Base-by-base conservation (phyloP, 2,888 invertebrate genomes). In the Blastobasis lacticolella region DNA sequence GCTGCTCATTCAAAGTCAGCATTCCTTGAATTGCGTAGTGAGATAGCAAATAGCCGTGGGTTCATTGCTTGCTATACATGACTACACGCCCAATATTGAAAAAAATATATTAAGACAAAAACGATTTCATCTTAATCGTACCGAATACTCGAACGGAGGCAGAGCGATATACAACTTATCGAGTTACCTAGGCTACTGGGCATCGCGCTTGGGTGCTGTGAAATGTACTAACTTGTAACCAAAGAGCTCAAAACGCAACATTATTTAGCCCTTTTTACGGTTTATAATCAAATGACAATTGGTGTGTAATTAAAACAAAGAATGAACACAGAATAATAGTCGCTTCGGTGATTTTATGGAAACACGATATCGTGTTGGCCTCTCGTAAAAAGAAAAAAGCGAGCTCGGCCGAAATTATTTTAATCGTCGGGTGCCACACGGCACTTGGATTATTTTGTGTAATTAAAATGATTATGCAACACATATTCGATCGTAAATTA, bases 131-230 rank as follows among this genome's bases (percentile, higher is more conserved):
- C 80, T 86, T 86, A 82, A 87, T 86, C 81, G 77, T 77, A 78
- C 78, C 78, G 81, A 87, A 86, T 85, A 86, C 81, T 84, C 67
- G 76, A 77, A 75, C 78, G 77, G 74, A 78, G 79, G 84, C 79
- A 81, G 78, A 83, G 75, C 75, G 81, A 84, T 86, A 84, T 83
- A 80, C 86, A 86, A 74, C 75, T 81, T 85, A 79, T 88, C 84
- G 71, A 75, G 80, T 88, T 88, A 88, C 88, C 87, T 87, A 88
- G 87, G 88, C 88, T 87, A 87, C 88, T 86, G 88, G 86, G 80
- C 82, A 84, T 81, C 76, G 66, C 62, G 55, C 52, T 53, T 52
- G 52, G 49, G 57, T 50, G 49, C 46, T 42, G 45, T 53, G 53
- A 68, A 80, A 73, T 51, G 71, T 49, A 61, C 43, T 67, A 80